A percentile compares a stretch with the other conserved stretches of the same genome.
phyloP scores from a whole-genome alignment of 1,140 invertebrate genomes.

The Drosophila lowei region DNA sequence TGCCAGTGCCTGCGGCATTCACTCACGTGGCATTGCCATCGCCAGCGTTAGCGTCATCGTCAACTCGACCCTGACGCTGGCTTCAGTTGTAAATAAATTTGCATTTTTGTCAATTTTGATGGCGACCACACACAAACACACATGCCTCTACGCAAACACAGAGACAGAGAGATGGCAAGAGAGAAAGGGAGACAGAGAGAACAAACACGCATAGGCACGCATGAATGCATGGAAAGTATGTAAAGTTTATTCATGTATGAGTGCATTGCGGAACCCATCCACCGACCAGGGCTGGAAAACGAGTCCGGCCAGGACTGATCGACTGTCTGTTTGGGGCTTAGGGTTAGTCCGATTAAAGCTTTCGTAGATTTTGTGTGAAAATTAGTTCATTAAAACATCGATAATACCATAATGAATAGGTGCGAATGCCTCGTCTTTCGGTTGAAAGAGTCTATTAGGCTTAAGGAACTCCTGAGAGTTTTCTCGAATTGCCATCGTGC shows the following conservation, averaged over 20 bases:
- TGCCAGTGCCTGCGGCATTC: constrained; percentile 53
- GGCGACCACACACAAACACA: constrained; percentile 39
- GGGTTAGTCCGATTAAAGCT: background rate
- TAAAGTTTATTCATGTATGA: constrained; percentile 59
- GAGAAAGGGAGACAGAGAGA: too few species aligned
- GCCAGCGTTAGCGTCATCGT: constrained; percentile 27
- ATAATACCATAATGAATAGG: too few species aligned
- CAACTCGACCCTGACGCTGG: constrained; percentile 55
- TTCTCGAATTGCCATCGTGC: too few species aligned
- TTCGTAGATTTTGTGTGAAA: too few species aligned
- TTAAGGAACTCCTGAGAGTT: too few species aligned
- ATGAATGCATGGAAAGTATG: constrained; percentile 66
- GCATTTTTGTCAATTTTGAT: constrained; percentile 80
- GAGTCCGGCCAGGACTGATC: background rate
- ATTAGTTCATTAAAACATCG: too few species aligned
- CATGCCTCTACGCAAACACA: background rate
- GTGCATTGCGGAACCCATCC: constrained; percentile 6
- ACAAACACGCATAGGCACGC: constrained; percentile 31
- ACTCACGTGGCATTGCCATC: constrained; percentile 51
- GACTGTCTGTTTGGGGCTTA: background rate
- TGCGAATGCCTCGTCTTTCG: background rate
- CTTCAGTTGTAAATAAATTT: constrained; percentile 77
- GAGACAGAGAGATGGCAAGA: background rate
- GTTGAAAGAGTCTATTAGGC: too few species aligned
- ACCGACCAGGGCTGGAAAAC: constrained; percentile 17